These are phyloP conservation scores for Acipenser ruthenus DNA, from an alignment of 2,797 vertebrate species.

Conservation along the genomic window DNA sequence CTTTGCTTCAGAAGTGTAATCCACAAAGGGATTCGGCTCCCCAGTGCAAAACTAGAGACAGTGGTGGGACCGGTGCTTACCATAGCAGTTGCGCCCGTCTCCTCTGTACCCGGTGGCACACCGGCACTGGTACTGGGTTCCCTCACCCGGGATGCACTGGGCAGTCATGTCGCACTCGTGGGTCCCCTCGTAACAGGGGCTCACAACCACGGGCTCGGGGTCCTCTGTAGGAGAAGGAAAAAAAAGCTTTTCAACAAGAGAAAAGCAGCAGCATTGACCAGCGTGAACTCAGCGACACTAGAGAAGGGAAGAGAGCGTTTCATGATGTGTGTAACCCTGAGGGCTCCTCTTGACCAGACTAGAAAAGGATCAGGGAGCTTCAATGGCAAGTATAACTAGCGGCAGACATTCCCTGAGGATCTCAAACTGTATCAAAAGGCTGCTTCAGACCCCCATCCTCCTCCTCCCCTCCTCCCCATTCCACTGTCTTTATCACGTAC, in stretches of 20 bases:
- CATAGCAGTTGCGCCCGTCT: slow-evolving; percentile 74
- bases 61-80: slow-evolving; percentile 42
- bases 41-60: no score
- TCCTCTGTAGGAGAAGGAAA: slow-evolving; percentile 23
- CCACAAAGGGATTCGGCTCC: no score
- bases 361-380: no score
- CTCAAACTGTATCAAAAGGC: slow-evolving; percentile 5
- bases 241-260: not conserved
- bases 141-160: slow-evolving; percentile 65
- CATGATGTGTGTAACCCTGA: not conserved
- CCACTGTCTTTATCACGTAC: slow-evolving; percentile 25
- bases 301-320: slow-evolving; percentile 1
- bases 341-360: no score
- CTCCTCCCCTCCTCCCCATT: slow-evolving; percentile 8
- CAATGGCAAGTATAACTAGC: no score
- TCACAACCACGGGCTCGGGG: slow-evolving; percentile 38
- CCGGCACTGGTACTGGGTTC: slow-evolving; percentile 68
- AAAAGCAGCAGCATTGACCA: not conserved
- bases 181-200: slow-evolving; percentile 75
- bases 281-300: not conserved
- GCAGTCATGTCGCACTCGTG: slow-evolving; percentile 75
- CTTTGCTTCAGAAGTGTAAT: no score
- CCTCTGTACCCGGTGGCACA: slow-evolving; percentile 71
- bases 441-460: not conserved
- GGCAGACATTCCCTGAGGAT: not conserved